Percentiles rank a stretch among this genome's conserved stretches.
Conservation (phyloP, 2,888 invertebrate genomes). For the Phytoseiulus persimilis region DNA sequence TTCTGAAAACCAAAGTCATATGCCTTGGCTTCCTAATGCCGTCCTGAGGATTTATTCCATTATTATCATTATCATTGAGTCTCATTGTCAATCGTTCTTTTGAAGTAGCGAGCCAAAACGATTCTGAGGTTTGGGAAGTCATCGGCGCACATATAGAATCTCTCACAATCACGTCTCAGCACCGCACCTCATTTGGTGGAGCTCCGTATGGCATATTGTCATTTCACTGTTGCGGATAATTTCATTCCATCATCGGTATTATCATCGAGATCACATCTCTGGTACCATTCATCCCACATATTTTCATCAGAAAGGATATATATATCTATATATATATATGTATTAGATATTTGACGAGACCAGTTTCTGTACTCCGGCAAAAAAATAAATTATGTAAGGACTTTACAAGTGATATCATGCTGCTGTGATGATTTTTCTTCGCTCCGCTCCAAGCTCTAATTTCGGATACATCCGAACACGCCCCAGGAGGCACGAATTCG, state of each 20-base stretch:
- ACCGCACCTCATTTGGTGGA: conserved; percentile 21
- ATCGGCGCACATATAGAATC: background rate
- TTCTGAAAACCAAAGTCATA: conserved; percentile 5
- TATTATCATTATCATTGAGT: background rate
- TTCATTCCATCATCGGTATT: background rate
- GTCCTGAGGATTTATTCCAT: background rate
- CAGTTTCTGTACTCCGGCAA: background rate
- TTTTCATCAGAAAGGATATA: background rate
- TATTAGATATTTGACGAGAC: background rate
- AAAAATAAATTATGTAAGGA: background rate
- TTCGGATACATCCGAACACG: too few species aligned
- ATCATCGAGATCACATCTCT: background rate
- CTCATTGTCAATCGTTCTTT: background rate
- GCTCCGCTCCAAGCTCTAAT: too few species aligned
- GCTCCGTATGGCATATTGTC: conserved; percentile 29
- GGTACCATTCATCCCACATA: background rate
- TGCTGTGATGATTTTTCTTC: too few species aligned
- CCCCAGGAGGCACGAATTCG: too few species aligned
- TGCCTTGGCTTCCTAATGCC: background rate
- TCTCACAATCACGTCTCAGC: background rate
- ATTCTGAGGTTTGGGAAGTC: background rate
- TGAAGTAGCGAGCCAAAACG: background rate
- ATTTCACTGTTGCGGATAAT: background rate
- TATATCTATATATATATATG: background rate
- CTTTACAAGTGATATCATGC: background rate